Base-by-base conservation (phyloP, 2,797 vertebrate species). In the Coregonus sp. region DNA sequence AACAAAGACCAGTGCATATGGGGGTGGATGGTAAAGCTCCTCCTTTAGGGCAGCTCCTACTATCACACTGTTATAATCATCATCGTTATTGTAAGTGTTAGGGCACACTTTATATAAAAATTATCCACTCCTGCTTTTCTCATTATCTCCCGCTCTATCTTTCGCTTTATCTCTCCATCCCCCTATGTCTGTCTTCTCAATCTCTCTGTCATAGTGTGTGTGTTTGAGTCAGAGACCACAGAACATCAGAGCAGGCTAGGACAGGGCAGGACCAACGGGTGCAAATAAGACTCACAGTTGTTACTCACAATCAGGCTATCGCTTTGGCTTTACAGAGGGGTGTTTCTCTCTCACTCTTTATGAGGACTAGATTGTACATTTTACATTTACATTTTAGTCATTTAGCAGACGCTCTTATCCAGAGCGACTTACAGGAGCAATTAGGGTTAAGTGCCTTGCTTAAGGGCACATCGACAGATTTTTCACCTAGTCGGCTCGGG, bases 171-270 rank as follows among this genome's bases (percentile, higher is more conserved):
- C 18, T 70, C 59, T 20, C 20, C 31, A 75, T 66, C 18, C 63
- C 11, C 47, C 15, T 70, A 74, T 68, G 69, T 79, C 72, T 82
- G 56, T 73, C 75, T 18, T 70, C 5, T n/a, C 47, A 59, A 4
- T 47, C 40, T 47, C 68, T 74, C 6, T 54, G 2, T 50, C 68
- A 70, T 33, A 40, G 37, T 25, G 20, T 61, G 56, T 61, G 59
- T 61, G 33, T 54, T 77, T 37, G 75, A 75, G 70, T 50, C 40
- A 47, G 37, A 74, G 72, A 73, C 54, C 72, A 37, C 73, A 73
- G 16, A 80, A 83, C 69, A 69, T 63, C 75, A 70, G 65, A 35
- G 33, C 4, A 51, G 65, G 51, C 40, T 47, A 47, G 40, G 40
- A 15, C 66, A 2, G 40, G 66, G 2, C 29, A 15, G 68, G 73